phyloP scores from a whole-genome alignment of 2,888 invertebrate species.

The Pammene aurita region DNA sequence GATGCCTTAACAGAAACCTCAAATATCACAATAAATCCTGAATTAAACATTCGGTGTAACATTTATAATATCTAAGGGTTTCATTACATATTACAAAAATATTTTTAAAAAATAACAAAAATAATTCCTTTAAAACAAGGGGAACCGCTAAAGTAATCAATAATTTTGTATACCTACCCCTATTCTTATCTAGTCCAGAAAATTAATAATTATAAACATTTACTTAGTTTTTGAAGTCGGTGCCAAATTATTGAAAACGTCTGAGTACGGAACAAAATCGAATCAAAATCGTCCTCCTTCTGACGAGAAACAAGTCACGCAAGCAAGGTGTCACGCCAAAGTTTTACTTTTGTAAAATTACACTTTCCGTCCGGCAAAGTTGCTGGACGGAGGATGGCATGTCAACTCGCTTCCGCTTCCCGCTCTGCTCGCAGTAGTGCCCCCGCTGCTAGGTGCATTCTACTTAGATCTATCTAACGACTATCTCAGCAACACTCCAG shows the following conservation, averaged over 20 bases:
- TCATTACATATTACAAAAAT: no score
- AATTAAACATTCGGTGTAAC: neutral
- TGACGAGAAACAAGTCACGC: constrained; percentile 1
- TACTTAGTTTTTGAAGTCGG: no score
- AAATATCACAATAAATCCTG: neutral
- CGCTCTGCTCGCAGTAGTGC: constrained; percentile 28
- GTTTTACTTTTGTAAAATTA: constrained; percentile 67
- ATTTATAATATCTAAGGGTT: no score
- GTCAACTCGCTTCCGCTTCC: constrained; percentile 39
- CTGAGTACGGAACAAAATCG: no score
- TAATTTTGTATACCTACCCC: no score
- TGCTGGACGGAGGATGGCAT: constrained; percentile 52
- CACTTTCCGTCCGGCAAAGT: constrained; percentile 58
- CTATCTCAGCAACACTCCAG: neutral
- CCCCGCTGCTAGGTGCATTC: constrained; percentile 3
- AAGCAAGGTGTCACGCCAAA: constrained; percentile 53
- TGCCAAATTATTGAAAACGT: no score
- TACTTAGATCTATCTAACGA: constrained; percentile 6
- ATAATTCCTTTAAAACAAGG: no score
- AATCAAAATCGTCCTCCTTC: no score
- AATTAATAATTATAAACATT: no score
- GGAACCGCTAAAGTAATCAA: no score
- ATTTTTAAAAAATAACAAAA: no score
- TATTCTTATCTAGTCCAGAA: no score
- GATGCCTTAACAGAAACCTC: neutral